Base-by-base conservation (phyloP, 1,140 invertebrate genomes). In the Drosophila prosaltans region DNA sequence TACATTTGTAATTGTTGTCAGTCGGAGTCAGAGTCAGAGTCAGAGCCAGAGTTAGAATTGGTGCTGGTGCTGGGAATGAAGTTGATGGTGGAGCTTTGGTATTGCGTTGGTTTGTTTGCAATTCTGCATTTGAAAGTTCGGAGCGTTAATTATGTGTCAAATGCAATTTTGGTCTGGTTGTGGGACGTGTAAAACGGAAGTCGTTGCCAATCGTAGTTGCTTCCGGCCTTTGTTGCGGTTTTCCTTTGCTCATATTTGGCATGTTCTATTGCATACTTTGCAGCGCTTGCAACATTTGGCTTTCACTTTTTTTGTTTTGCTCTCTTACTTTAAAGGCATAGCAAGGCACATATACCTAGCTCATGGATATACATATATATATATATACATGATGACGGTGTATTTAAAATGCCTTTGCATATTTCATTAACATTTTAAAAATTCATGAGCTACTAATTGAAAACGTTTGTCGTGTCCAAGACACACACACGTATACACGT, bases 391-490 rank as follows among this genome's bases (percentile, higher is more conserved):
- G 58, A 24, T 21, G 16, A 16, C 4, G 16, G 39, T 41, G 65
- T 66, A 83, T 89, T 89, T 84, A 84, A 89, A 89, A 89, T 79
- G 63, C 78, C 69, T 81, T 75, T 89, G 81, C 71, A 89, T 89
- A 89, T 90, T 89, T 90, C 84, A 89, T 90, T 81, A 89, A 84
- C 58, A 71, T 70, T 70, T 91, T 75, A 90, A 90, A 91, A 90
- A 91, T 91, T 82, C 86, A 90, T 89, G 90, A 82, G 74, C 81
- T 91, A 76, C 81, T 91, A 91, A 91, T 91, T 91, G 90, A 91
- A 91, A 90, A 91, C 81, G 83, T 91, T 90, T 91, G 90, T 91
- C 90, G 86, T 74, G 63, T 63, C 57, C 62, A 32, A 65, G 39
- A 32, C 61, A 65, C 59, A 72, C 26, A 61, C 32, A 51, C 43